A percentile compares a stretch with the other conserved stretches of the same genome.
phyloP scores from a whole-genome alignment of 2,888 invertebrate species.

The Anodontia alba region DNA sequence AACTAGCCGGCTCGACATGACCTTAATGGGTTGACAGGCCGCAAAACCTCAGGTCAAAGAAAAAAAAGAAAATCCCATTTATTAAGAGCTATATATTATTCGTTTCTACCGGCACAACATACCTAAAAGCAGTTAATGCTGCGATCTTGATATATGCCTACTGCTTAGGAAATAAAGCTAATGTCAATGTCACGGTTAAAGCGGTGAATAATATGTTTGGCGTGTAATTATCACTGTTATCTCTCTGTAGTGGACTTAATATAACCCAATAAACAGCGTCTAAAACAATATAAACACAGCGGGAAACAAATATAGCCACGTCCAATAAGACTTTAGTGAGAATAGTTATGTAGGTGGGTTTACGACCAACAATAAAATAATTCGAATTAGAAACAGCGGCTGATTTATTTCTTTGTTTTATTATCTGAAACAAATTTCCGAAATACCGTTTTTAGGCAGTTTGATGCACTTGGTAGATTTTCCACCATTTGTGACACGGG shows the following conservation, averaged over 20 bases:
- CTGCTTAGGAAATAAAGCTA: neutral
- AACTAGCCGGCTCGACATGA: too few relatives aligned
- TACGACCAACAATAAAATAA: neutral
- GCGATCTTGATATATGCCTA: neutral
- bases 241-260: neutral
- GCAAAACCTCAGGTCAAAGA: too few relatives aligned
- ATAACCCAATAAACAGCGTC: neutral
- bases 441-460: neutral
- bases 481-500: too few relatives aligned
- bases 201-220: neutral
- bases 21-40: too few relatives aligned
- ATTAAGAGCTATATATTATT: too few relatives aligned
- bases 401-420: conserved; percentile 12
- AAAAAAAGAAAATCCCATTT: too few relatives aligned
- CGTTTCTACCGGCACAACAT: too few relatives aligned
- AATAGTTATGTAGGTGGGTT: neutral
- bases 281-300: too few relatives aligned
- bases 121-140: too few relatives aligned
- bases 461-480: too few relatives aligned
- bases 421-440: conserved; percentile 11
- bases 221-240: neutral
- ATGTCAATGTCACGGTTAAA: neutral
- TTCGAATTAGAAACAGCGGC: conserved; percentile 3
- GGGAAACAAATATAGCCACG: neutral
- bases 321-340: neutral